These are phyloP conservation scores for Leptodirus hochenwartii DNA, from an alignment of 2,888 invertebrate genomes.

Conservation along the genomic window DNA sequence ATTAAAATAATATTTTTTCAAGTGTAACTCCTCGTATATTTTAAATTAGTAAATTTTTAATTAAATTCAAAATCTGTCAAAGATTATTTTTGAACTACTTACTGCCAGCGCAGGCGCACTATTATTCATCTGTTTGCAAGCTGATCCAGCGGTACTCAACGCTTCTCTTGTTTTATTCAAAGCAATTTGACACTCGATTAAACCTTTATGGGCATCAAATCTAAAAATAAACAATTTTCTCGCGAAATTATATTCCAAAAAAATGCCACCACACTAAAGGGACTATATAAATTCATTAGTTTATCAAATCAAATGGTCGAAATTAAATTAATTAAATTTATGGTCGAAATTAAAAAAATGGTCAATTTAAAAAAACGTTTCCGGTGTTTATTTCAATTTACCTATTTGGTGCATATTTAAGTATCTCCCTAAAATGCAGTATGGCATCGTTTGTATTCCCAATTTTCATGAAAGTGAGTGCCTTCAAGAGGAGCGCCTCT, in stretches of 20 bases:
- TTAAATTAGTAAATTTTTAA: no score
- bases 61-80: no score
- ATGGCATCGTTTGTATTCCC: slow-evolving; percentile 48
- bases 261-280: no score
- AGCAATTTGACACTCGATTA: slow-evolving; percentile 55
- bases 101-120: slow-evolving; percentile 57
- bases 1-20: no score
- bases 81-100: no score
- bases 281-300: slow-evolving; percentile 4
- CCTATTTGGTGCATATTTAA: slow-evolving; percentile 35
- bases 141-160: slow-evolving; percentile 47
- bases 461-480: slow-evolving; percentile 43
- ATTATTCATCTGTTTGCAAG: slow-evolving; percentile 52
- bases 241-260: slow-evolving; percentile 4
- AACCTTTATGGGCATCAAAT: slow-evolving; percentile 60
- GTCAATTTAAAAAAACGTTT: no score
- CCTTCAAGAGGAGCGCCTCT: slow-evolving; percentile 57
- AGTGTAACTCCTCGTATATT: no score
- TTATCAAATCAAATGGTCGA: not conserved
- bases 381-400: slow-evolving; percentile 14
- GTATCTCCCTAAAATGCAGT: slow-evolving; percentile 46
- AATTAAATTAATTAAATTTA: not conserved
- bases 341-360: not conserved
- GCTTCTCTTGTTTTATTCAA: slow-evolving; percentile 53
- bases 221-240: slow-evolving; percentile 24